Evolutionary conservation across 2,888 invertebrate species (phyloP), one percentile per base, ranked within the genome.

Genomic region (Yponomeuta malinellus): DNA sequence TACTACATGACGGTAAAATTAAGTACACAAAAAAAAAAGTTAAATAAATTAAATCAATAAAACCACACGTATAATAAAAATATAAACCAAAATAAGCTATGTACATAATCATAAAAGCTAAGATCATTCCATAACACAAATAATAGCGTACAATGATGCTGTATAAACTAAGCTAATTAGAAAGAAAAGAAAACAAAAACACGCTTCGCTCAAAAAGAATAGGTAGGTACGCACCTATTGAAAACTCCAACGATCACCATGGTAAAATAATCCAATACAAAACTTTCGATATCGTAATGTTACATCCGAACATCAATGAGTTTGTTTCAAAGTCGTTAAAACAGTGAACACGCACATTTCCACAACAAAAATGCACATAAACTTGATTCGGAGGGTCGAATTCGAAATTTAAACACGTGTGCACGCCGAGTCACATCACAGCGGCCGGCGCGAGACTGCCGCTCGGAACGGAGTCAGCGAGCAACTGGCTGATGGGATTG

Each of bases 201-300:
- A 4, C 37, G 9, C 43, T 15, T 15, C 15, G 15, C 52, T 59
- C 15, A 15, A 59, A 59, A 59, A 8, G 8, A 43, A 59, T 59
- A 23, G 23, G 23, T 23, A 23, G 23, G 0, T 23, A 85, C 89
- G 86, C 79, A 91, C 91, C 91, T 91, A 87, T 89, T 92, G 82
- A 92, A 92, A 80, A 92, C 91, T 83, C 91, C 87, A 83, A 92
- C 90, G 81, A 92, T 91, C 83, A 92, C 91, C 91, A 92, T 92
- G 86, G 82, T 90, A 85, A 87, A 88, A 82, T 29, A 87, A 90
- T 89, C 90, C 90, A 84, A 80, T 75, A 76, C 75, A 76, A 78
- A 78, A 78, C 78, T 66, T 71, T 70, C 70, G 37, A 23, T 33
- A 71, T 29, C 43, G n/a, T 10, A 68, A 59, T 59, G 52, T 59